Base-by-base conservation (phyloP, 2,888 invertebrate genomes). In the Neoitamus cyanurus region DNA sequence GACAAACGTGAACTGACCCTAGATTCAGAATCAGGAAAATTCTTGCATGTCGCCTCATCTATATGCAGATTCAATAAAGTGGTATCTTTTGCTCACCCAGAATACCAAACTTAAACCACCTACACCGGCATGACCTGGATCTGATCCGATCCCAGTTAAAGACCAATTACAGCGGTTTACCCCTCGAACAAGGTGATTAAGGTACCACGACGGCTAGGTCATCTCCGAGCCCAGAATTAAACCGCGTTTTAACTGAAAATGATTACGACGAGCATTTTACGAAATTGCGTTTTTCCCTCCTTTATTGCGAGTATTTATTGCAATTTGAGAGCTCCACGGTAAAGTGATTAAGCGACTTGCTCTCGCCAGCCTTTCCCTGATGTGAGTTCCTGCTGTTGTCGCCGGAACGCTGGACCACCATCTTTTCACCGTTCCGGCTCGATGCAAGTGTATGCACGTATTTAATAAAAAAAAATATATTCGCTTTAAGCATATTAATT, bases 161-260 rank as follows among this genome's bases (percentile, higher is more conserved):
- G 20, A 34, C 77, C 77, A 31, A 77, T 77, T 42, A 42, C 42
- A 37, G 4, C n/a, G 77, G 77, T 25, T 77, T 46, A 77, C 46
- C 77, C 46, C 28, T 78, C 31, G 31, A 78, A 48, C 78, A 58
- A 20, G 78, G 78, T 58, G 78, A 78, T 78, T 78, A 58, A 78
- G 31, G 9, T 28, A 3, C 31, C 5, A 30, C 6, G 31, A 48
- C 48, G 7, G 46, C 37, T 28, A 28, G 46, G 37, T 30, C 46
- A 11, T 1, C 42, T 25, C 70, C 15, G 31, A 30, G 25, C 31
- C 5, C 48, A n/a, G 30, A 3, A 58, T 58, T 46, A 78, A 37
- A 78, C 30, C 28, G 48, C 48, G 25, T 48, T 58, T 78, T 78
- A 78, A 78, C 58, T 78, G 78, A 78, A 78, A 78, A 78, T 78